Base-by-base conservation (phyloP, 1,140 invertebrate genomes). In the Calephelis virginiensis region DNA sequence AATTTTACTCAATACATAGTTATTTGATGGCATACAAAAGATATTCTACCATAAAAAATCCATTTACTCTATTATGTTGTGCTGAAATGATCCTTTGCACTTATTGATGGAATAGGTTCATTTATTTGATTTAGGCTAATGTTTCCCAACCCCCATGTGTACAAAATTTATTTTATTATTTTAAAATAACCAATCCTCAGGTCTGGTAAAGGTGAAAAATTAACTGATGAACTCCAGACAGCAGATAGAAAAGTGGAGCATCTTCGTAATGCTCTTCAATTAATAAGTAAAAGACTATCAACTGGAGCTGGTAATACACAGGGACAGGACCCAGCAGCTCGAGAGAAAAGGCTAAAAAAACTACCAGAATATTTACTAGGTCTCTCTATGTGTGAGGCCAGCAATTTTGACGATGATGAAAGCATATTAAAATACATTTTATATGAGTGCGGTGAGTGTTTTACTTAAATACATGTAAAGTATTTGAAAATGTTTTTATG, bases 211-310 rank as follows among this genome's bases (percentile, higher is more conserved):
- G 96, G 95, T 62, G 97, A 98, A 88, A 94, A 95, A 5, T 87
- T 97, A 10, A 96, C 95, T 53, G 96, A 97, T 91, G 97, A 98
- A 90, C 92, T 98, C 56, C 94, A 96, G 85, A 94, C 93, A 67
- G 96, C 96, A 43, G 97, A 98, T 76, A 95, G 95, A 74, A 94
- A 96, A 88, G 96, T 98, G 6, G 97, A 99, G 67, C 94, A 96
- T 74, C 94, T 98, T 28, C 94, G 95, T 75, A 93, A 94, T 85
- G 95, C 95, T 37, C 86, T 96, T 61, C 93, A 94, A 66, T 93
- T 94, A 85, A 93, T 95, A 71, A 95, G 92, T 72, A 95, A 95
- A 81, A 92, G 93, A 72, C 83, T 96, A 46, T 90, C 93, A 65
- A 92, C 93, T 13, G 90, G 89, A 1, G 86, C 93, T 82, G 86